A percentile compares a stretch with the other conserved stretches of the same genome.
Evolutionary conservation across 2,113 vertebrate species (phyloP).

Genomic region (Actenoides lindsayi): DNA sequence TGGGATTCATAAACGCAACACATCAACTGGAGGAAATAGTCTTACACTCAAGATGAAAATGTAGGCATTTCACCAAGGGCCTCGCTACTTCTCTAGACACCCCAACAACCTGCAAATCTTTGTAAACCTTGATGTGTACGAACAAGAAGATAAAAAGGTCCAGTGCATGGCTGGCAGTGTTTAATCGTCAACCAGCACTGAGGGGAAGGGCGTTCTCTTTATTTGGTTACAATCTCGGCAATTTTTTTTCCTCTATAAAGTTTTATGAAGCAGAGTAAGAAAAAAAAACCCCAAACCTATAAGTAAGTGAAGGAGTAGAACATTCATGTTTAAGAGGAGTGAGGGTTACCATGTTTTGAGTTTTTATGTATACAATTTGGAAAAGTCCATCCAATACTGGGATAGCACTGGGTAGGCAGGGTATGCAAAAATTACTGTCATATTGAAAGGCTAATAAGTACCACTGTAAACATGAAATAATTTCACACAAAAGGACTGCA

Average conservation of each 20-base stretch:
- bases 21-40: background rate
- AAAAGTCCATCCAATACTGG: background rate
- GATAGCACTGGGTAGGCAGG: background rate
- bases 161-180: background rate
- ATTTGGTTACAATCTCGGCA: background rate
- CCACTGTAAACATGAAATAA: background rate
- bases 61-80: background rate
- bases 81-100: background rate
- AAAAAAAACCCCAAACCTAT: background rate
- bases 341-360: background rate
- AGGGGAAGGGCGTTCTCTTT: rapidly evolving
- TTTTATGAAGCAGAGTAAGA: background rate
- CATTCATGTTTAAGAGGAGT: background rate
- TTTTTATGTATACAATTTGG: background rate
- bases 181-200: background rate
- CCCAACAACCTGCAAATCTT: background rate
- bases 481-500: background rate
- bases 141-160: background rate
- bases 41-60: background rate
- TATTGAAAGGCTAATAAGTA: background rate
- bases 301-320: background rate
- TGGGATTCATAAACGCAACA: background rate
- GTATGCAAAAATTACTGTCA: background rate
- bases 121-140: background rate
- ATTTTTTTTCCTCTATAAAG: background rate